These are phyloP conservation scores for Psittacara wagleri DNA, from an alignment of 2,113 vertebrate species.

Conservation along the genomic window DNA sequence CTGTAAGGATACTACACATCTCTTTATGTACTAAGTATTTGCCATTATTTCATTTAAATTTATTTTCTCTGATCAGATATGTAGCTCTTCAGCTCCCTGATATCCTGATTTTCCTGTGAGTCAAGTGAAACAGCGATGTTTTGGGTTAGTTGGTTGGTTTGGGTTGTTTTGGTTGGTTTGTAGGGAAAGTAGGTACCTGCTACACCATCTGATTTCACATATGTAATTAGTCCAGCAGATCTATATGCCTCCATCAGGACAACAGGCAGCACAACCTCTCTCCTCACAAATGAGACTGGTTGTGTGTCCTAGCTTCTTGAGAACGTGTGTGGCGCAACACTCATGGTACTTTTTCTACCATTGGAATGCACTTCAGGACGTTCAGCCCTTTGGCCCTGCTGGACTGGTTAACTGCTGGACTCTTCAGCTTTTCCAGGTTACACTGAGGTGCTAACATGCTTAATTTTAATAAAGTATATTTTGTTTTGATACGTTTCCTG, in stretches of 20 bases:
- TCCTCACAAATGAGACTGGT: background rate
- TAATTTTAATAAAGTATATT: slow-evolving; percentile 76
- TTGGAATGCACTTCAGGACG: slow-evolving; percentile 61
- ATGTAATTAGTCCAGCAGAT: slow-evolving; percentile 33
- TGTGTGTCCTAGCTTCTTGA: slow-evolving; percentile 20
- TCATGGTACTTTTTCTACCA: slow-evolving; percentile 67
- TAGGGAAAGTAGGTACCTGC: slow-evolving; percentile 18
- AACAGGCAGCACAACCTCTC: slow-evolving; percentile 29
- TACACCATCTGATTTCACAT: background rate
- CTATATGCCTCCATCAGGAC: background rate
- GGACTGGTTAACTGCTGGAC: slow-evolving; percentile 71
- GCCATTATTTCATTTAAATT: slow-evolving; percentile 35
- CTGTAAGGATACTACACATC: slow-evolving; percentile 1
- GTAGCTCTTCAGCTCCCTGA: background rate
- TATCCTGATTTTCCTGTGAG: background rate
- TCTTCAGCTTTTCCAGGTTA: slow-evolving; percentile 64
- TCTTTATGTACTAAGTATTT: slow-evolving; percentile 7
- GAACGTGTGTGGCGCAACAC: background rate
- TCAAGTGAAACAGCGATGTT: background rate
- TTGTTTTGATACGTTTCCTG: slow-evolving; percentile 54
- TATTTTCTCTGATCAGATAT: slow-evolving; percentile 25
- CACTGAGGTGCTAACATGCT: slow-evolving; percentile 75
- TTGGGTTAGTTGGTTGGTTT: background rate
- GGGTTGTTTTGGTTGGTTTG: background rate
- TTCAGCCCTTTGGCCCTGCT: slow-evolving; percentile 57